phyloP scores from a whole-genome alignment of 1,140 invertebrate species.

The Phthorimaea operculella region DNA sequence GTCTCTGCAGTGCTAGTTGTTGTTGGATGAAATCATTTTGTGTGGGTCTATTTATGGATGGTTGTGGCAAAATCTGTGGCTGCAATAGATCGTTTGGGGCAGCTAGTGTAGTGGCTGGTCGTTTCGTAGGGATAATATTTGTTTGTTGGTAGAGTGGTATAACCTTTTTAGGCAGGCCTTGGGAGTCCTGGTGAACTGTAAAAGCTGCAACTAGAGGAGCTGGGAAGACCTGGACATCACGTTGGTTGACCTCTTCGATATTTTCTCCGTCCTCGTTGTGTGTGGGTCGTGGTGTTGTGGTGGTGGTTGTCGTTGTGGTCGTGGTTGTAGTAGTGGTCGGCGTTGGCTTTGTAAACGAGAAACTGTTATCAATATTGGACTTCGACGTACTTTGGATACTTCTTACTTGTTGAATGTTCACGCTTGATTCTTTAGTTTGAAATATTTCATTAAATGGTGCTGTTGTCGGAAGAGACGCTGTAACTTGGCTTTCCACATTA shows the following conservation, averaged over 20 bases:
- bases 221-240: conserved; percentile 82
- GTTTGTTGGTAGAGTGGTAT: conserved; percentile 70
- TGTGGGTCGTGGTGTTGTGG: conserved; percentile 70
- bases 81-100: conserved; percentile 23
- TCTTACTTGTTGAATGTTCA: conserved; percentile 53
- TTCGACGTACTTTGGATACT: conserved; percentile 43
- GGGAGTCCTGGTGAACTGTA: conserved; percentile 83
- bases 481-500: conserved; percentile 58
- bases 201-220: conserved; percentile 84
- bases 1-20: conserved; percentile 66
- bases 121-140: conserved; percentile 14
- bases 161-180: conserved; percentile 78
- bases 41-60: conserved; percentile 21
- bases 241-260: conserved; percentile 72
- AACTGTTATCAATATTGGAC: conserved; percentile 29
- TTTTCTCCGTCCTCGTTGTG: conserved; percentile 74
- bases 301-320: conserved; percentile 65
- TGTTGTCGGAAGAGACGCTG: conserved; percentile 43
- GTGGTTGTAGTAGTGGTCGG: conserved; percentile 41
- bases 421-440: conserved; percentile 43
- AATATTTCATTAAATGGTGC: conserved; percentile 54
- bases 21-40: conserved; percentile 47
- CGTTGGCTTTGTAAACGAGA: conserved; percentile 31
- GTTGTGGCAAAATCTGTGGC: conserved; percentile 39
- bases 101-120: conserved; percentile 22